Percentiles rank a stretch among this genome's conserved stretches.
Evolutionary conservation across 2,888 invertebrate species (phyloP).

Genomic region (Graphium colonna): DNA sequence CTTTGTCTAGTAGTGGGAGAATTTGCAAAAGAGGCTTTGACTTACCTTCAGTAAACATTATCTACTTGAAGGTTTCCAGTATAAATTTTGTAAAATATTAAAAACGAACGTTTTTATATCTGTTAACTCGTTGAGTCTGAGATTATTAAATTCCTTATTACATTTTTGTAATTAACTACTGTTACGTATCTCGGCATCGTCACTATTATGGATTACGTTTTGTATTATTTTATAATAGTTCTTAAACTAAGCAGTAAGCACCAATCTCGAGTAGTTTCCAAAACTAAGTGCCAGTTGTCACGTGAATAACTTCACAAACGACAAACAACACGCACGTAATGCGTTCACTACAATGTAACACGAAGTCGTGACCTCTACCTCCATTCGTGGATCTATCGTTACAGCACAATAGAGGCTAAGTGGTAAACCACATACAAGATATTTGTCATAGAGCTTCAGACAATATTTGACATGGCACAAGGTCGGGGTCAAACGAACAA

Average conservation of each 20-base stretch:
- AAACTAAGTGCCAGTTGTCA: not conserved
- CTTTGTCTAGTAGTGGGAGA: too few relatives aligned
- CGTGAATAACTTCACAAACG: not conserved
- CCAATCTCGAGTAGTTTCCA: not conserved
- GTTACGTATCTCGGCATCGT: too few relatives aligned
- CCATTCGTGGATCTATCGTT: conserved; percentile 9
- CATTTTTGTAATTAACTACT: not conserved
- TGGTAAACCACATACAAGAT: conserved; percentile 18
- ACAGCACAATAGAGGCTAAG: conserved; percentile 6
- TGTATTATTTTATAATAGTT: too few relatives aligned
- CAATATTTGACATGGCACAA: conserved; percentile 10
- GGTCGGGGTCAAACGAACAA: conserved; percentile 16
- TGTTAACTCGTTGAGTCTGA: not conserved
- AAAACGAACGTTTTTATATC: too few relatives aligned
- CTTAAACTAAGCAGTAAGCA: too few relatives aligned
- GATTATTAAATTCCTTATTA: not conserved
- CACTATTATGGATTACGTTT: too few relatives aligned
- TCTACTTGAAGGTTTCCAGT: too few relatives aligned
- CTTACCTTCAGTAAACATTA: too few relatives aligned
- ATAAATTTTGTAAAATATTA: too few relatives aligned
- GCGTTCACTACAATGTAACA: conserved; percentile 2
- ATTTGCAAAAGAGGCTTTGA: too few relatives aligned
- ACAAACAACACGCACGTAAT: conserved; percentile 5
- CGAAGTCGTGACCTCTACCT: conserved; percentile 16
- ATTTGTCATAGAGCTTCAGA: not conserved